Evolutionary conservation across 1,140 invertebrate genomes (phyloP).

Genomic region (Drosophila nikananu): DNA sequence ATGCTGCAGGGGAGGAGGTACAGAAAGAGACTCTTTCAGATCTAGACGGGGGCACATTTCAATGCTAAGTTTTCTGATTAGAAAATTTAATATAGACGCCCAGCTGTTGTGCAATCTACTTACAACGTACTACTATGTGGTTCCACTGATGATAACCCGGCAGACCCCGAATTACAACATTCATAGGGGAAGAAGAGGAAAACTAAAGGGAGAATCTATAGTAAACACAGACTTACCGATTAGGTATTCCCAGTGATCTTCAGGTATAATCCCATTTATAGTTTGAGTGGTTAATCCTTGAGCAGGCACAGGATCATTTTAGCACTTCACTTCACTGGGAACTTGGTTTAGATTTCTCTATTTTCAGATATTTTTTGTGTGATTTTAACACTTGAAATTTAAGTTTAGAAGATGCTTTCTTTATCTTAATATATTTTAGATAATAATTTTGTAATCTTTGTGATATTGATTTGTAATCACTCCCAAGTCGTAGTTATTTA

Average conservation of each 20-base stretch:
- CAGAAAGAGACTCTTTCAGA: background rate
- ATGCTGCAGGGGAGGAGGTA: conserved; percentile 4
- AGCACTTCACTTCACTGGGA: conserved; percentile 13
- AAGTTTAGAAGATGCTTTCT: background rate
- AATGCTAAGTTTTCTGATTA: conserved; percentile 61
- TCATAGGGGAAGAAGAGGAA: background rate
- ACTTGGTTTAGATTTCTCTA: background rate
- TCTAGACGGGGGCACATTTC: conserved; percentile 30
- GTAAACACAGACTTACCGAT: conserved; percentile 40
- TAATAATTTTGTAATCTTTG: background rate
- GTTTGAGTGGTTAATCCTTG: conserved; percentile 35
- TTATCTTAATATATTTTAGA: background rate
- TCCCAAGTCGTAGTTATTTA: conserved; percentile 45
- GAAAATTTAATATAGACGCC: conserved; percentile 29
- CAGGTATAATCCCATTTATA: conserved; percentile 60
- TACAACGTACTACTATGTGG: conserved; percentile 5
- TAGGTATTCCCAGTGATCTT: conserved; percentile 42
- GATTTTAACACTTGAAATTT: conserved; percentile 35
- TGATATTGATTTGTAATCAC: conserved; percentile 15
- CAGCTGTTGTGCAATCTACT: conserved; percentile 48
- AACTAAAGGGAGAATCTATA: background rate
- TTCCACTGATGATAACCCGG: conserved; percentile 51
- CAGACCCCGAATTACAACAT: conserved; percentile 15
- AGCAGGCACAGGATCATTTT: conserved; percentile 15
- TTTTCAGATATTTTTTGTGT: background rate